phyloP scores from a whole-genome alignment of 2,797 vertebrate genomes.

The Rhincodon typus region DNA sequence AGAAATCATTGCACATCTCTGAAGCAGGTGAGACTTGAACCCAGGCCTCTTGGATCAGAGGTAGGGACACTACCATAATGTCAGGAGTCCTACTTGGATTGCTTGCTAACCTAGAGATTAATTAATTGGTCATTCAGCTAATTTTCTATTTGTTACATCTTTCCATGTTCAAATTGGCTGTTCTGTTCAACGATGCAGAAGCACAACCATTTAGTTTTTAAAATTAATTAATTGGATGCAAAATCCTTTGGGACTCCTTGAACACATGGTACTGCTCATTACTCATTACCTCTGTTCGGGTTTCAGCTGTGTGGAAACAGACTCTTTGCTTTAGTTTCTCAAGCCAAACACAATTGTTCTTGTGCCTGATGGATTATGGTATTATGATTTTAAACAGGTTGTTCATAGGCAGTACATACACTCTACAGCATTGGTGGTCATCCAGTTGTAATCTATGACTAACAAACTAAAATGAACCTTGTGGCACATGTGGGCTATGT shows the following conservation, averaged over 20 bases:
- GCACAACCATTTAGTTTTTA: background rate
- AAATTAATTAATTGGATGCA: background rate
- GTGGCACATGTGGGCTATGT: background rate
- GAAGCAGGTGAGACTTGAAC: too few species aligned
- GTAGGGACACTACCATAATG: too few species aligned
- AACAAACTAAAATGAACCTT: background rate
- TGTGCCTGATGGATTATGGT: background rate
- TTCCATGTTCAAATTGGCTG: background rate
- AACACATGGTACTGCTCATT: background rate
- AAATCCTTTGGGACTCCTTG: background rate
- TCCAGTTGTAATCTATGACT: background rate
- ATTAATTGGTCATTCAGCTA: background rate
- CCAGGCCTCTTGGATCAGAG: too few species aligned
- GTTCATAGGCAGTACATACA: background rate
- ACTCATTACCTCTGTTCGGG: background rate
- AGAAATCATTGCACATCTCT: too few species aligned
- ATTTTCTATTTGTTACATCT: background rate
- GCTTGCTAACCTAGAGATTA: background rate
- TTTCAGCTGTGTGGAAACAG: background rate
- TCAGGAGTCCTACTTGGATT: too few species aligned
- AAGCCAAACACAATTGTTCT: background rate
- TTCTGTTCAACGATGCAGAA: background rate
- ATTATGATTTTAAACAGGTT: background rate
- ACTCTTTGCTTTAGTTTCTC: background rate
- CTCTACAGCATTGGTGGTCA: background rate